These are phyloP conservation scores for Diacarnus erythraeanus DNA, from an alignment of 37 sponge, comb jelly and placozoan genomes.

Conservation along the genomic window DNA sequence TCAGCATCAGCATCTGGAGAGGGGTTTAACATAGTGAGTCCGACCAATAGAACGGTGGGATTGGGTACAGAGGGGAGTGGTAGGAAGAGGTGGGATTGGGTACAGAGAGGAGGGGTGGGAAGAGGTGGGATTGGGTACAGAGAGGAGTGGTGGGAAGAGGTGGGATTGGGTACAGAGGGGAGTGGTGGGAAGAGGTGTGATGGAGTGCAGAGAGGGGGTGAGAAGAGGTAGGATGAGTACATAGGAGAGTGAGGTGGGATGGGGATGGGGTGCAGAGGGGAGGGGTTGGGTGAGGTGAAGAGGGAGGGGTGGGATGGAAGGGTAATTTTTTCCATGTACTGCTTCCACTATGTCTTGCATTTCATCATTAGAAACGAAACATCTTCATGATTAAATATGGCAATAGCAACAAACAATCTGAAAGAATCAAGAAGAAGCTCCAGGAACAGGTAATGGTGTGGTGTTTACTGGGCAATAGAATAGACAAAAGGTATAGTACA, in stretches of 20 bases:
- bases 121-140: background rate
- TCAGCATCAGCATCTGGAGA: conserved; percentile 22
- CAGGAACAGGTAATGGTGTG: conserved; percentile 54
- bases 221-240: background rate
- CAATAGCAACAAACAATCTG: conserved; percentile 20
- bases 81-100: background rate
- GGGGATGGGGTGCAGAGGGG: no score
- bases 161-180: background rate
- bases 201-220: background rate
- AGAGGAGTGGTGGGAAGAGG: background rate
- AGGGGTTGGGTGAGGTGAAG: no score
- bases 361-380: background rate
- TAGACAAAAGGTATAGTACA: no score
- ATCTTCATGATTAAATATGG: conserved; percentile 31
- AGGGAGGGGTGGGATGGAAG: no score
- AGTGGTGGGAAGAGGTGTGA: background rate
- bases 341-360: background rate
- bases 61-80: background rate
- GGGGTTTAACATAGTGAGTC: conserved; percentile 12
- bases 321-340: background rate
- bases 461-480: no score
- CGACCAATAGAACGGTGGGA: background rate
- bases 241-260: no score
- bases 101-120: background rate
- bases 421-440: conserved; percentile 65